Conservation (phyloP, 1,140 invertebrate genomes). For the Nautilus pompilius region DNA sequence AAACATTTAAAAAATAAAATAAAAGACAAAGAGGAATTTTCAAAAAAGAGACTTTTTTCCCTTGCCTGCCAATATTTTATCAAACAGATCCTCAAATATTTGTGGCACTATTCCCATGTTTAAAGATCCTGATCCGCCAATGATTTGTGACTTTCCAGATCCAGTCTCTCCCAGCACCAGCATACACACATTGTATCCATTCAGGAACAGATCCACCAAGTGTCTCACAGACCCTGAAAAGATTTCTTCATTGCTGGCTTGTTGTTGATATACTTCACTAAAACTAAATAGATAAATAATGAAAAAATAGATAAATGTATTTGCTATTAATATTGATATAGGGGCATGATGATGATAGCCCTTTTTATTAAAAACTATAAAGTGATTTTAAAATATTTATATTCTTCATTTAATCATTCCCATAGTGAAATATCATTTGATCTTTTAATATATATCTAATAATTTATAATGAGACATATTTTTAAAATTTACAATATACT, state of each 20-base stretch:
- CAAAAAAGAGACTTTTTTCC: no score
- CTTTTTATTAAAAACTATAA: not conserved
- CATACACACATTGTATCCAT: conserved; percentile 38
- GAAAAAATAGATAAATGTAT: not conserved
- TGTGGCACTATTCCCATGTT: conserved; percentile 34
- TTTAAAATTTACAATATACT: no score
- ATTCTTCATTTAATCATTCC: no score
- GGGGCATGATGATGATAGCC: not conserved
- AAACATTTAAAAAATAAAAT: no score
- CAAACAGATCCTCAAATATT: conserved; percentile 36
- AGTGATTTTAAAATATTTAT: no score
- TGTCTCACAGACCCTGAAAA: conserved; percentile 31
- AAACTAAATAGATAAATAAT: conserved; percentile 25
- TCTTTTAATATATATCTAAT: not conserved
- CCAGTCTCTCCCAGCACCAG: conserved; percentile 39
- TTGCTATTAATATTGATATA: not conserved
- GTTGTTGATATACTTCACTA: conserved; percentile 21
- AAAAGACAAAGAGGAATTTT: no score
- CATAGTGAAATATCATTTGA: not conserved
- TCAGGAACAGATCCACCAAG: conserved; percentile 34
- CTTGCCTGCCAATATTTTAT: conserved; percentile 35
- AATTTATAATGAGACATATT: not conserved
- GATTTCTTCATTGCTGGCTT: conserved; percentile 32
- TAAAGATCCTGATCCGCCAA: conserved; percentile 29
- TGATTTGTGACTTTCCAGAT: conserved; percentile 35